Evolutionary conservation across 2,797 vertebrate species (phyloP).

Genomic region (Prionace glauca): DNA sequence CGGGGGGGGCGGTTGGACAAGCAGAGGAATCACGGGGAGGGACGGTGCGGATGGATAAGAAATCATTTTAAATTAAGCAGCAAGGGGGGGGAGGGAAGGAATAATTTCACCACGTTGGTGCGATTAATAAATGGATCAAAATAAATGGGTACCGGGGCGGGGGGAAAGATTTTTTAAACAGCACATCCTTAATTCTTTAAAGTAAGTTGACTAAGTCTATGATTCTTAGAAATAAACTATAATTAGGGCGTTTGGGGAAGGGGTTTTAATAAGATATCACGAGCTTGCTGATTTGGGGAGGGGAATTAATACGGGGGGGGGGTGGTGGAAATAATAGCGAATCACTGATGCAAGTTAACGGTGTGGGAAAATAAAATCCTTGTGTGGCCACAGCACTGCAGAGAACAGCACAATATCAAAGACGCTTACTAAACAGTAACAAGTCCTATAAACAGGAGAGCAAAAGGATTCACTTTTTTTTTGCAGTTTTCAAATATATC

Average conservation of each 20-base stretch:
- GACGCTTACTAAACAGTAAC: neutral
- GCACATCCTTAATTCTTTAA: neutral
- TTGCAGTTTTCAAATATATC: neutral
- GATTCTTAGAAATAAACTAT: too few relatives aligned
- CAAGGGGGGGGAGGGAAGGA: neutral
- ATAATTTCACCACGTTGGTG: neutral
- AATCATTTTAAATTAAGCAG: slow-evolving; percentile 41
- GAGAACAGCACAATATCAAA: neutral
- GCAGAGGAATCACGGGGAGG: slow-evolving; percentile 33
- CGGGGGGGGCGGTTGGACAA: neutral
- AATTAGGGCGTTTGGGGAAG: too few relatives aligned
- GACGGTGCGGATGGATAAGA: neutral
- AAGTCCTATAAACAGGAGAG: neutral
- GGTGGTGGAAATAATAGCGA: too few relatives aligned
- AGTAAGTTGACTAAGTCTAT: neutral
- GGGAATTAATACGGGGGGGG: neutral
- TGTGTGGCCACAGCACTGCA: neutral
- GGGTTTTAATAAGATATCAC: neutral
- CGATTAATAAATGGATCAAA: neutral
- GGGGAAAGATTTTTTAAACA: neutral
- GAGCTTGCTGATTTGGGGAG: neutral
- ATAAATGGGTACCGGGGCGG: neutral
- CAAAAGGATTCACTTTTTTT: neutral
- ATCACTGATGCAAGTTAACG: neutral
- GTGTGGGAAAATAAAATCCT: neutral